Percentiles rank a stretch among this genome's conserved stretches.
Evolutionary conservation across 1,140 invertebrate genomes (phyloP).

Genomic region (Papilio polyxenes): DNA sequence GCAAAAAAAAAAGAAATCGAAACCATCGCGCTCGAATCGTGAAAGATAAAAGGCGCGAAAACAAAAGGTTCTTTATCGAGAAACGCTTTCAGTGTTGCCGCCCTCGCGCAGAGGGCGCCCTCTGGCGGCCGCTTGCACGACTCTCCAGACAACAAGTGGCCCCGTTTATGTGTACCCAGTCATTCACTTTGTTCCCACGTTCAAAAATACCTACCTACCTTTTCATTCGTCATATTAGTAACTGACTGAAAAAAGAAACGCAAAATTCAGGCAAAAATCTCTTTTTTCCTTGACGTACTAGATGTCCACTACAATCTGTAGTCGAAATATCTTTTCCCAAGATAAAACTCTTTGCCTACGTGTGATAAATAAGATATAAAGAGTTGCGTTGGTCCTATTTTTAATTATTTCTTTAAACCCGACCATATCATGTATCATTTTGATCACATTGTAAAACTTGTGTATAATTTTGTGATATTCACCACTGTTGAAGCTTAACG

Average conservation of each 20-base stretch:
- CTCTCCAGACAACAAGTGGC: conserved; percentile 28
- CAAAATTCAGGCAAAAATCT: neutral
- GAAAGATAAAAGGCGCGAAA: conserved; percentile 30
- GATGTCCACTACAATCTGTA: neutral
- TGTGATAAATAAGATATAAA: neutral
- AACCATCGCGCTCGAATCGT: conserved; percentile 18
- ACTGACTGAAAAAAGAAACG: neutral
- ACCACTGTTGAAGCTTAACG: neutral
- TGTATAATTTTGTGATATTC: neutral
- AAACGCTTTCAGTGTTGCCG: conserved; percentile 26
- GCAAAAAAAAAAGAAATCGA: conserved; percentile 29
- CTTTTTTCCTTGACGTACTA: neutral
- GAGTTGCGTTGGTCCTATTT: neutral
- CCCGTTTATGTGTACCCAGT: conserved; percentile 25
- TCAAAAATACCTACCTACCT: neutral
- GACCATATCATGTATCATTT: too few species aligned
- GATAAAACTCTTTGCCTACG: too few species aligned
- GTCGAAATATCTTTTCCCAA: too few species aligned
- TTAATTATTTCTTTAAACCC: too few species aligned
- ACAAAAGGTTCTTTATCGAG: conserved; percentile 31
- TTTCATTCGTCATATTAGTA: neutral
- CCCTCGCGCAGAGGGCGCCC: conserved; percentile 11
- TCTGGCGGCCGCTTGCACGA: neutral
- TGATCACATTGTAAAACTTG: neutral
- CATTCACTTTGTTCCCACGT: conserved; percentile 20